phyloP scores from a whole-genome alignment of 1,140 invertebrate species.

The Subanguina moxae region DNA sequence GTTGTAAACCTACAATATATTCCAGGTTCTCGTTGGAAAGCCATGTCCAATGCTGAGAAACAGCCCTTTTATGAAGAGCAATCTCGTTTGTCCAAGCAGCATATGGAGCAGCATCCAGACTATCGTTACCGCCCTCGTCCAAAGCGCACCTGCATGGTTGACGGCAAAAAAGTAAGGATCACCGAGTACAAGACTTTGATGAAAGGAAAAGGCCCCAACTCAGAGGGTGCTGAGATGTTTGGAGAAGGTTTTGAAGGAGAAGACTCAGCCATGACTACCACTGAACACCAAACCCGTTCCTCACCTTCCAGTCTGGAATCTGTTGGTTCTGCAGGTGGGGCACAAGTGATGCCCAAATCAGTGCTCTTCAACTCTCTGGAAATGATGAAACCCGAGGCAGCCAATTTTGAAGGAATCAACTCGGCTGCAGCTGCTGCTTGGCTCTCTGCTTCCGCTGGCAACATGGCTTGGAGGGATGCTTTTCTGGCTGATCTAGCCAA shows the following conservation, averaged over 20 bases:
- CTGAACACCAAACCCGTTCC: neutral
- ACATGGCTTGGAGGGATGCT: conserved; percentile 20
- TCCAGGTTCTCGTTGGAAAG: conserved; percentile 59
- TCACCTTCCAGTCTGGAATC: conserved; percentile 4
- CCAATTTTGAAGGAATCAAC: conserved; percentile 10
- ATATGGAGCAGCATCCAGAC: conserved; percentile 99
- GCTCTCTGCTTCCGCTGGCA: neutral
- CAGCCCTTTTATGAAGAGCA: conserved; percentile 99
- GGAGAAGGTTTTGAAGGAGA: conserved; percentile 6
- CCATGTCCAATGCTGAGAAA: conserved; percentile 93
- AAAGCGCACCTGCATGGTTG: conserved; percentile 88
- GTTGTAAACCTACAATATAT: no score
- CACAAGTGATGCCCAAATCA: neutral
- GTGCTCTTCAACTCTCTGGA: conserved; percentile 8
- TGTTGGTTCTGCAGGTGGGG: neutral
- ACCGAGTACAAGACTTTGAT: conserved; percentile 97
- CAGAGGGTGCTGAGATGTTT: conserved; percentile 3
- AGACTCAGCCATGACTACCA: neutral
- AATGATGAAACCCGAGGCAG: neutral
- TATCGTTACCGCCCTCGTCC: conserved; percentile 91
- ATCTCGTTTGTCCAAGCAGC: conserved; percentile 87
- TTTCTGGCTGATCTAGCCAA: conserved; percentile 27
- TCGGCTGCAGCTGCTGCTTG: conserved; percentile 1
- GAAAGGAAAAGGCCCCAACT: conserved; percentile 60
- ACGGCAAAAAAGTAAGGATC: conserved; percentile 94